Evolutionary conservation across 2,888 invertebrate genomes (phyloP).

Genomic region (Drosophila mercatorum): DNA sequence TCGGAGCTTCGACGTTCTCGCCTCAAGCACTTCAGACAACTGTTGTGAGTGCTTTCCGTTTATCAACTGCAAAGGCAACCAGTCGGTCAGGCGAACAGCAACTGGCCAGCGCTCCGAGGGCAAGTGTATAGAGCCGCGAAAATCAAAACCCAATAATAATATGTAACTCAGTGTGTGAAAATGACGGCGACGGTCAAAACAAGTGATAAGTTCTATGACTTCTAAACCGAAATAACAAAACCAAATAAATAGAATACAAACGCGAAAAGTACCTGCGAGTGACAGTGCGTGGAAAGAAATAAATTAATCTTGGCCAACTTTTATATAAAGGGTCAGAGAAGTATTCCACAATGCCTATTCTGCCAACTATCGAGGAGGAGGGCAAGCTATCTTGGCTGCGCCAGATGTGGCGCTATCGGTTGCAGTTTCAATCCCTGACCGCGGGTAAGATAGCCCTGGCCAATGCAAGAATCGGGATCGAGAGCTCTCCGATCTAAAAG

Average conservation of each 20-base stretch:
- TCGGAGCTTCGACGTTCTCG: conserved; percentile 45
- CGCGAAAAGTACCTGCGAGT: conserved; percentile 12
- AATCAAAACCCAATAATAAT: conserved; percentile 16
- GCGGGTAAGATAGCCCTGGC: conserved; percentile 58
- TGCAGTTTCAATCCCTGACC: conserved; percentile 78
- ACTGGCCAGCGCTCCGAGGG: conserved; percentile 43
- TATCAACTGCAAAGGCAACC: conserved; percentile 61
- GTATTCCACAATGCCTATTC: conserved; percentile 58
- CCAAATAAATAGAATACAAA: background rate
- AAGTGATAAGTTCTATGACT: conserved; percentile 56
- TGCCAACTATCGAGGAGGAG: conserved; percentile 77
- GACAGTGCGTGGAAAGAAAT: conserved; percentile 26
- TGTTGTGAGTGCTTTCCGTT: conserved; percentile 40
- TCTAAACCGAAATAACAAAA: conserved; percentile 3
- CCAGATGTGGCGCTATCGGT: conserved; percentile 73
- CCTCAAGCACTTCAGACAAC: conserved; percentile 60
- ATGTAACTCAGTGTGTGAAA: conserved; percentile 33
- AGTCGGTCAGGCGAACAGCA: conserved; percentile 61
- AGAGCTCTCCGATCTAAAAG: background rate
- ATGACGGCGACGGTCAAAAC: conserved; percentile 42
- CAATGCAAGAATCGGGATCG: background rate
- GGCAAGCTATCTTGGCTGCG: conserved; percentile 65
- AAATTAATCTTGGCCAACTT: conserved; percentile 21
- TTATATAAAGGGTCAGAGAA: conserved; percentile 3
- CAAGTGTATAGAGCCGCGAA: conserved; percentile 42